Percentiles rank a stretch among this genome's conserved stretches.
Conservation (phyloP, 1,140 invertebrate species). For the Philotrypesis tridentata region DNA sequence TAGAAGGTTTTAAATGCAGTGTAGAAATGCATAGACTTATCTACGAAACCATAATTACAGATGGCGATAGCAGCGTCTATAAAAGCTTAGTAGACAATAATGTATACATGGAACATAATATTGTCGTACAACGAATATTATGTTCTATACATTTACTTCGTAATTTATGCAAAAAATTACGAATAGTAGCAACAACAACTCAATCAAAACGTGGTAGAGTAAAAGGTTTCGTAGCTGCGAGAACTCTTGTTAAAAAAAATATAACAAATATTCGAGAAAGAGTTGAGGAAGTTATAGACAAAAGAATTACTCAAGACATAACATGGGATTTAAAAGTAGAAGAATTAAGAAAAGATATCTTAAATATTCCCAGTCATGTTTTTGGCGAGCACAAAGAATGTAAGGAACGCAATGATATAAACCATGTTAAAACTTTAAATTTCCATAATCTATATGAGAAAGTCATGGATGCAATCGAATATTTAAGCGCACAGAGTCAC, state of each 20-base stretch:
- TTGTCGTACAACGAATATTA: constrained; percentile 65
- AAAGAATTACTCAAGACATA: too few species aligned
- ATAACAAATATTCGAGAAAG: constrained; percentile 47
- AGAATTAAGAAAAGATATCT: constrained; percentile 55
- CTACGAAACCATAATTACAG: constrained; percentile 66
- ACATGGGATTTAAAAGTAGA: constrained; percentile 36
- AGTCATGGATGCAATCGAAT: too few species aligned
- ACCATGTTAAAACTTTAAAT: constrained; percentile 53
- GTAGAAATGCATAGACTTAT: constrained; percentile 64
- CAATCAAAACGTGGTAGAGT: constrained; percentile 27
- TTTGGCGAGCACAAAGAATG: constrained; percentile 63
- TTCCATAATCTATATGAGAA: constrained; percentile 36
- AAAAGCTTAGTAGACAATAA: constrained; percentile 56
- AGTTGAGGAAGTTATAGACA: constrained; percentile 46
- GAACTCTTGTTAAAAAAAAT: constrained; percentile 47
- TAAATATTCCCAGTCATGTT: constrained; percentile 61
- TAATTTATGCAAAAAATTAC: constrained; percentile 57
- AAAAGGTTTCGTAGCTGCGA: too few species aligned
- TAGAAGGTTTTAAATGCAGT: constrained; percentile 64
- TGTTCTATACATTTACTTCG: constrained; percentile 62
- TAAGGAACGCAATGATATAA: constrained; percentile 36
- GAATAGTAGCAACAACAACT: constrained; percentile 1
- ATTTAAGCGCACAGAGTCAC: constrained; percentile 48
- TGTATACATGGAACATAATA: constrained; percentile 55
- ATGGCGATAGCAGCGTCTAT: constrained; percentile 72